Evolutionary conservation across 2,888 invertebrate species (phyloP).

Genomic region (Nephrocerus scutellatus): DNA sequence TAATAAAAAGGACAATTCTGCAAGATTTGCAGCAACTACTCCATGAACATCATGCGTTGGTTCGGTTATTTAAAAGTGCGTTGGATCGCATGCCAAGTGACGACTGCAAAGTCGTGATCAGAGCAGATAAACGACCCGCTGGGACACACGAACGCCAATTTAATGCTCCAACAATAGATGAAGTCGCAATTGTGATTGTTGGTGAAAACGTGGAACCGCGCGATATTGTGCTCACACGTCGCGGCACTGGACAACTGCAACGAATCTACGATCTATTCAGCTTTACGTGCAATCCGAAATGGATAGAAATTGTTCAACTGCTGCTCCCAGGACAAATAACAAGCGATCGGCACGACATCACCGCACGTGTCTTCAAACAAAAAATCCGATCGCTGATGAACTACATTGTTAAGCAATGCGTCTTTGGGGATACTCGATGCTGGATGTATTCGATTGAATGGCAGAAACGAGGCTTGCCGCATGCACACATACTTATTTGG

Average conservation of each 20-base stretch:
- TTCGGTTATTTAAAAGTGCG: conserved; percentile 25
- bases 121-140: conserved; percentile 29
- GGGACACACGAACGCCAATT: conserved; percentile 29
- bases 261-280: no score
- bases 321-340: conserved; percentile 4
- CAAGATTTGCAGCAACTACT: conserved; percentile 25
- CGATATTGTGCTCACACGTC: conserved; percentile 7
- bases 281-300: conserved; percentile 6
- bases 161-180: conserved; percentile 36
- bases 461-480: conserved; percentile 37
- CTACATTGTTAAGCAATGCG: no score
- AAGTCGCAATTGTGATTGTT: conserved; percentile 35
- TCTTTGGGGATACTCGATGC: no score
- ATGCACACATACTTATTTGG: conserved; percentile 36
- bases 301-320: conserved; percentile 7
- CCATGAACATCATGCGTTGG: conserved; percentile 27
- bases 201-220: conserved; percentile 29
- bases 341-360: conserved; percentile 1
- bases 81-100: conserved; percentile 27
- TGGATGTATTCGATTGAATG: conserved; percentile 31
- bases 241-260: conserved; percentile 5
- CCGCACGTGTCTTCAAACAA: conserved; percentile 2
- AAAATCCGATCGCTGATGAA: conserved; percentile 1
- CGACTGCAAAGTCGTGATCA: conserved; percentile 33
- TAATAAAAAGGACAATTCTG: conserved; percentile 28